These are phyloP conservation scores for Patagioenas fasciata DNA, from an alignment of 2,113 vertebrate genomes.

Conservation along the genomic window DNA sequence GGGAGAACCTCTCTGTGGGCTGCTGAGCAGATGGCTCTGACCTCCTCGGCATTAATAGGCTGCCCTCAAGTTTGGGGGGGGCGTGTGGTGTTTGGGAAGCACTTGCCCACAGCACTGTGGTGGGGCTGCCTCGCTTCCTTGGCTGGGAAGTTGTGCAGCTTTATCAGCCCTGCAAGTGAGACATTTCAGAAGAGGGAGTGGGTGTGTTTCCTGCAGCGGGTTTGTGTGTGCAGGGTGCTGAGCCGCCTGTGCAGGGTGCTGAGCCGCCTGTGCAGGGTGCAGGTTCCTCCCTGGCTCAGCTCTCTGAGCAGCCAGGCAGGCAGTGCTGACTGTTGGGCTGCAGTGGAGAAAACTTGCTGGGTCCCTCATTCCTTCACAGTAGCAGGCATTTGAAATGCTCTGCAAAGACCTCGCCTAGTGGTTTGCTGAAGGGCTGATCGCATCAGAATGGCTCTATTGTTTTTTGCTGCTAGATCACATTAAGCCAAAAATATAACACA, in stretches of 20 bases:
- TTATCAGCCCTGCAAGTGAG: background rate
- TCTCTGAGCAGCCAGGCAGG: background rate
- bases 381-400: background rate
- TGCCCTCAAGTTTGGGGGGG: background rate
- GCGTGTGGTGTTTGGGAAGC: background rate
- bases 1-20: background rate
- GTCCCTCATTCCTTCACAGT: background rate
- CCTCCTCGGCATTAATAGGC: background rate
- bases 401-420: background rate
- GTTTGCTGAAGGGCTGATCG: background rate
- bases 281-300: background rate
- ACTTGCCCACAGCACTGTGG: accelerated
- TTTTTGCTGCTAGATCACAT: background rate
- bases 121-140: background rate
- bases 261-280: background rate
- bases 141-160: background rate
- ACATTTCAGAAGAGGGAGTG: background rate
- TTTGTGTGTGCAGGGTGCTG: accelerated
- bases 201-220: background rate
- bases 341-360: background rate
- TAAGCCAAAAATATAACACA: background rate
- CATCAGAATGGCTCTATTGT: background rate
- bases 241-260: too few relatives aligned
- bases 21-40: conserved; percentile 22
- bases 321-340: background rate